These are phyloP conservation scores for Strigamia crassipes DNA, from an alignment of 2,888 invertebrate genomes.

Conservation along the genomic window DNA sequence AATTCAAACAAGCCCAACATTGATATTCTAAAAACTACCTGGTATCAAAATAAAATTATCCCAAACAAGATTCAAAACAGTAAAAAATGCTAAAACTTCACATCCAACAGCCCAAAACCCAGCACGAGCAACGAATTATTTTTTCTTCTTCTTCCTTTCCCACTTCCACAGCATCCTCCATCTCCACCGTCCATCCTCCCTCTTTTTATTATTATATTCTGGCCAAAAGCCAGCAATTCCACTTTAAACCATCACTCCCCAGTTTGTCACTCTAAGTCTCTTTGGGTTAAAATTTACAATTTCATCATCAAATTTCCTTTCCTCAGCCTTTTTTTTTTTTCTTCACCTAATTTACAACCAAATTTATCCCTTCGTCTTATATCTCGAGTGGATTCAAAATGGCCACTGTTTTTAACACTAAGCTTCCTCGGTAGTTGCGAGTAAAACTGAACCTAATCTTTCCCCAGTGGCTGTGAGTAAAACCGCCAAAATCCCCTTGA, in stretches of 20 bases:
- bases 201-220: background rate
- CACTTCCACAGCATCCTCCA: background rate
- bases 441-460: constrained; percentile 24
- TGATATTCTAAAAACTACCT: background rate
- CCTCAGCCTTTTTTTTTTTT: background rate
- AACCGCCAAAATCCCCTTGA: constrained; percentile 31
- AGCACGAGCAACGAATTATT: background rate
- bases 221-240: constrained; percentile 31
- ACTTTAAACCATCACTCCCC: constrained; percentile 19
- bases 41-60: background rate
- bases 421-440: background rate
- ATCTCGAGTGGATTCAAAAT: background rate
- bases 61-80: background rate
- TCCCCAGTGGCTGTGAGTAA: constrained; percentile 2
- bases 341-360: constrained; percentile 25
- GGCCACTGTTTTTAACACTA: constrained; percentile 30
- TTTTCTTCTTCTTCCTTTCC: background rate
- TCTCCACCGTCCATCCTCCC: background rate
- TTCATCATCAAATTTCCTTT: constrained; percentile 4
- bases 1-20: background rate
- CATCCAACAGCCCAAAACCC: background rate
- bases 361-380: constrained; percentile 3
- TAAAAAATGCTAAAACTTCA: background rate
- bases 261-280: constrained; percentile 27
- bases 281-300: constrained; percentile 31